Evolutionary conservation across 2,113 vertebrate species (phyloP).

Genomic region (Echinops telfairi): DNA sequence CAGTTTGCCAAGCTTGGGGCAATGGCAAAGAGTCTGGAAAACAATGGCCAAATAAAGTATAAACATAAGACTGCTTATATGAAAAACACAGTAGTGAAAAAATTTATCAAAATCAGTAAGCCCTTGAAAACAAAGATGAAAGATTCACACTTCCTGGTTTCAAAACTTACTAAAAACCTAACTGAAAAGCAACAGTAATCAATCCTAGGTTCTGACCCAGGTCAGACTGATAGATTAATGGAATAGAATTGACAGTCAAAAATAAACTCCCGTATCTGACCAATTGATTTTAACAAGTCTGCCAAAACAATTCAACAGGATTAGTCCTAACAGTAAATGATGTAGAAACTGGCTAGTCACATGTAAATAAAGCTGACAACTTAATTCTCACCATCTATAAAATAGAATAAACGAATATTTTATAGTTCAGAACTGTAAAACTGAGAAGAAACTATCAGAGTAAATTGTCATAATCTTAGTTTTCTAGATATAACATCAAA

Average conservation of each 20-base stretch:
- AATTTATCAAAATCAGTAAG: neutral
- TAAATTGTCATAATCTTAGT: neutral
- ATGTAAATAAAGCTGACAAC: neutral
- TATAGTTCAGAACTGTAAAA: no score
- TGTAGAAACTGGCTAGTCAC: neutral
- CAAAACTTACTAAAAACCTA: conserved; percentile 15
- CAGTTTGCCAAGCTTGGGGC: no score
- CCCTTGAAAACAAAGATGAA: neutral
- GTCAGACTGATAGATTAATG: neutral
- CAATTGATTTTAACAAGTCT: no score
- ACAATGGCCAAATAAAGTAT: no score
- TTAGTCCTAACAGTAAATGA: neutral
- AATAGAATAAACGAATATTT: no score
- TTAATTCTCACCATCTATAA: neutral
- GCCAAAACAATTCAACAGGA: neutral
- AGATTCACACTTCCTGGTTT: neutral
- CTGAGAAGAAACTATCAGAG: neutral
- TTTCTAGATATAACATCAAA: conserved; percentile 8
- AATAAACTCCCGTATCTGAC: neutral
- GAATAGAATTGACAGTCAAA: neutral
- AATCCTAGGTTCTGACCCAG: neutral
- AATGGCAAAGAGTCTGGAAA: no score
- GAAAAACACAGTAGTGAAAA: neutral
- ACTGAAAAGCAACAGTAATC: neutral
- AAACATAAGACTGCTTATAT: neutral